Evolutionary conservation across 1,140 invertebrate species (phyloP), one percentile per base, ranked within the genome.

Genomic region (Brachionus manjavacas): DNA sequence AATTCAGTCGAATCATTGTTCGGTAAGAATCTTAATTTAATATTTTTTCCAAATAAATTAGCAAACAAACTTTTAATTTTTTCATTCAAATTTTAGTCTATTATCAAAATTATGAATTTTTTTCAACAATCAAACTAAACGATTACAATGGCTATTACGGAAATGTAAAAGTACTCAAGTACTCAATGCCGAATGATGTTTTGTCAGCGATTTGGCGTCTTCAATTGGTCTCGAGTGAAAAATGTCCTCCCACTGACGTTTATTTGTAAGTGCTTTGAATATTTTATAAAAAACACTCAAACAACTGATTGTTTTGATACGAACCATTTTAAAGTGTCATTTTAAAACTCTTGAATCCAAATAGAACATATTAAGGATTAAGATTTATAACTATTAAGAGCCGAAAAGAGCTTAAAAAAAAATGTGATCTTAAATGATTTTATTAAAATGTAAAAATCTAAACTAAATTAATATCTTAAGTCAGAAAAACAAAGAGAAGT

Each of bases 31-130:
- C 0, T 9, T 60, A 20, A 16, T 60, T 23, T 9, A 23, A n/a
- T n/a, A n/a, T n/a, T n/a, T n/a, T n/a, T n/a, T n/a, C n/a, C n/a
- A n/a, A n/a, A n/a, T n/a, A n/a, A n/a, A n/a, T n/a, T n/a, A n/a
- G n/a, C n/a, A n/a, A n/a, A n/a, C n/a, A n/a, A 20, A 60, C 11
- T 25, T 23, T 20, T n/a, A 4, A 9, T 4, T 23, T 46, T 46
- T 72, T 6, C n/a, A n/a, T 11, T 39, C 23, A 20, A n/a, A 20
- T 39, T 16, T 20, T 41, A 81, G 79, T 81, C 1, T 81, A 81
- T 68, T 81, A 81, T 64, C 79, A 81, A 81, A 81, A 81, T 68
- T 81, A 81, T 46, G 79, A 81, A 64, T 60, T 41, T 39, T 68
- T 81, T 23, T 81, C 79, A 9, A 81, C 79, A 12, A 68, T 81